Base-by-base conservation (phyloP, 2,797 vertebrate species). In the Pipistrellus nathusii region DNA sequence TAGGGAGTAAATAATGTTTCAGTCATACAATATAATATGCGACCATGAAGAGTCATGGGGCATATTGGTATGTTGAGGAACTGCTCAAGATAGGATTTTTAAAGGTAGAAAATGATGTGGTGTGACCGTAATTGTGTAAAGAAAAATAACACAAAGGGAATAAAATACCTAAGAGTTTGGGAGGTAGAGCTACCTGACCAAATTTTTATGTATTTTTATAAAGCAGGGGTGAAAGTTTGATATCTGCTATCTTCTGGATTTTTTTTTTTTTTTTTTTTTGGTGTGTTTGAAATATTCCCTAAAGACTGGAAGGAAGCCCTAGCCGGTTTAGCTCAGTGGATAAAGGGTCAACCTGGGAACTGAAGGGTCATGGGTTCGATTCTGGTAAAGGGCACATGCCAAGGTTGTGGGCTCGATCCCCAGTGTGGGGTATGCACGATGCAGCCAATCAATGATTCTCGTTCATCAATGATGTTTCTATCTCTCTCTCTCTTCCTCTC, bases 231-330 rank as follows among this genome's bases (percentile, higher is more conserved):
- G 38, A 41, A 44, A 44, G 44, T 44, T 44, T 44, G 4, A 23
- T 77, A 23, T 44, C 57, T 77, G 5, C 51, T 80, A 57, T 88
- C 25, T 32, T 72, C 64, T 72, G 35, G 38, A 72, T n/a, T 44
- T 51, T 85, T 59, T 62, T 20, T 53, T 44, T 62, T 20, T 53
- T 44, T 4, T 38, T 30, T 48, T 80, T 69, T 59, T 20, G 21
- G 3, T 85, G 55, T 73, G 30, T 80, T 80, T 85, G 68, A 90
- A 95, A 59, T 94, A 71, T 46, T 84, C 44, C 51, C 59, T 83
- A 71, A 88, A 51, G 51, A 87, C 71, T 30, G 30, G 35, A 81
- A 75, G 68, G 32, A 66, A 95, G 55, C 21, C 21, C 21, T 57
- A 57, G 23, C 55, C 11, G 10, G 55, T 57, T 25, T 25, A 9